Conservation (phyloP, 2,113 vertebrate species). For the Oryzias celebensis region DNA sequence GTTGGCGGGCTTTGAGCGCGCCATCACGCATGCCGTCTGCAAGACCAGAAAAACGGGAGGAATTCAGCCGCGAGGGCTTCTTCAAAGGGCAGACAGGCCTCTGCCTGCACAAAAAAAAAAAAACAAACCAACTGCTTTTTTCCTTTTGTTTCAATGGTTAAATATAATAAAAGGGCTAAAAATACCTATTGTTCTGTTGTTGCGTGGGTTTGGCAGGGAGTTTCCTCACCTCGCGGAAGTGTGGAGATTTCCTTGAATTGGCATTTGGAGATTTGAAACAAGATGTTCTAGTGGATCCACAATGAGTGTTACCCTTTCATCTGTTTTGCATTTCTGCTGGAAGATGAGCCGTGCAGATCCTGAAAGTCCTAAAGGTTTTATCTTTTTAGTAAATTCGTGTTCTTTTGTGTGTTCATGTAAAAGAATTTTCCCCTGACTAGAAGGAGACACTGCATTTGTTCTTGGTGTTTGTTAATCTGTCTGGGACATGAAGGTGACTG, state of each 20-base stretch:
- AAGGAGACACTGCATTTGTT: too few species aligned
- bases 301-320: neutral
- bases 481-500: too few species aligned
- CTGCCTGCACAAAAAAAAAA: neutral
- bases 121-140: constrained; percentile 32
- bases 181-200: constrained; percentile 61
- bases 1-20: constrained; percentile 26
- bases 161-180: constrained; percentile 62
- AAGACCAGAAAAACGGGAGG: constrained; percentile 15
- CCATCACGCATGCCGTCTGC: constrained; percentile 22
- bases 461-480: too few species aligned
- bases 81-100: neutral
- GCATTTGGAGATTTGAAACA: constrained; percentile 35
- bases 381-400: too few species aligned
- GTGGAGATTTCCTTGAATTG: constrained; percentile 49
- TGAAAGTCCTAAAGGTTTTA: too few species aligned
- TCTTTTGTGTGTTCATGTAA: too few species aligned
- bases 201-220: constrained; percentile 61
- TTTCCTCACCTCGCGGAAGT: constrained; percentile 64
- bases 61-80: constrained; percentile 19
- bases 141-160: constrained; percentile 22
- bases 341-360: too few species aligned
- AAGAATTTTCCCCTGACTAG: too few species aligned
- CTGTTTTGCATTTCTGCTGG: too few species aligned
- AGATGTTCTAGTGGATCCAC: constrained; percentile 25